Evolutionary conservation across 2,888 invertebrate species (phyloP).

Genomic region (Idaea dimidiata): DNA sequence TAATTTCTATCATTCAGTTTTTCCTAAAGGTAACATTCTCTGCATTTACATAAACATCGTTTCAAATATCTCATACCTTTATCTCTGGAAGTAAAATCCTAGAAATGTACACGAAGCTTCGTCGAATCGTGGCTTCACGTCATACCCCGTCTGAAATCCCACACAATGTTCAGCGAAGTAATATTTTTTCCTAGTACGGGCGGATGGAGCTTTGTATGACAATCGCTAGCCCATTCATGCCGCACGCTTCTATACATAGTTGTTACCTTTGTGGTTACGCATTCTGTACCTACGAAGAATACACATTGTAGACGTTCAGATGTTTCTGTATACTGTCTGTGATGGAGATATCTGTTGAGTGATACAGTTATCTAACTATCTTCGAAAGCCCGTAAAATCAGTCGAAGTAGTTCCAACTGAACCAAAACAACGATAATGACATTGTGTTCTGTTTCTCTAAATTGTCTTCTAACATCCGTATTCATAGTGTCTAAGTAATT

Average conservation of each 20-base stretch:
- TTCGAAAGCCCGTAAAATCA: no score
- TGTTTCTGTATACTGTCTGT: not conserved
- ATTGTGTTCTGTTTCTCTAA: no score
- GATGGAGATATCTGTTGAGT: not conserved
- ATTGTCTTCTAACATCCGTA: no score
- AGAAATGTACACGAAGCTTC: not conserved
- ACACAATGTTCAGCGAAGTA: conserved; percentile 31
- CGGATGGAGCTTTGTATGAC: conserved; percentile 37
- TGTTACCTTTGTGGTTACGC: conserved; percentile 10
- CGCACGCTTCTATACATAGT: conserved; percentile 36
- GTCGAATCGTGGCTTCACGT: not conserved
- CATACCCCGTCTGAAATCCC: conserved; percentile 3
- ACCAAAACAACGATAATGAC: no score
- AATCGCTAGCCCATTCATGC: conserved; percentile 50
- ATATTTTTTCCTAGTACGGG: conserved; percentile 36
- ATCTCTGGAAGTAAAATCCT: not conserved
- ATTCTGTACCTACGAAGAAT: not conserved
- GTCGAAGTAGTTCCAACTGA: no score
- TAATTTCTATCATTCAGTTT: not conserved
- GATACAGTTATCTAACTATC: no score
- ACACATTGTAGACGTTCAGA: not conserved
- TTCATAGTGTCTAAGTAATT: no score
- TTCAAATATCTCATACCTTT: not conserved
- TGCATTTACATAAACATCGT: not conserved
- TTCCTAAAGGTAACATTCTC: not conserved